Conservation (phyloP, 2,797 vertebrate genomes). For the Lepilemur ruficaudatus region DNA sequence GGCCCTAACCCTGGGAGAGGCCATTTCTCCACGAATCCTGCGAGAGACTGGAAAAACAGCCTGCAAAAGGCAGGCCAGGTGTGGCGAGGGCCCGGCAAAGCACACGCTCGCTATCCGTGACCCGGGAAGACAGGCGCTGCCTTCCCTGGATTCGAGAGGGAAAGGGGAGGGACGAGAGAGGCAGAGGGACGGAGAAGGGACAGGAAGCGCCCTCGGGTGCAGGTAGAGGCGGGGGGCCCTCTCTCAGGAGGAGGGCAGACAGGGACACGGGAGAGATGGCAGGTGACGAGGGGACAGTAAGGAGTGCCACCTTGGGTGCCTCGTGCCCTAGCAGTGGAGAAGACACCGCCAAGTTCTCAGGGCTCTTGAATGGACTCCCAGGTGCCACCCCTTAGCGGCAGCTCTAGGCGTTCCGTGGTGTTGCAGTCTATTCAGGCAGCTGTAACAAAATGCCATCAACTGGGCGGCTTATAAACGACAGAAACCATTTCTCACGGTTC, state of each 20-base stretch:
- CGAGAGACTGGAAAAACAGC: too few relatives aligned
- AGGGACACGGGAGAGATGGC: background rate
- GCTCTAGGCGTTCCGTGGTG: background rate
- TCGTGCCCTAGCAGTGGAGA: background rate
- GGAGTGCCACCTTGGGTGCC: accelerated
- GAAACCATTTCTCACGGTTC: background rate
- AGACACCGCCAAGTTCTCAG: background rate
- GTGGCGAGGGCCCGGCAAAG: accelerated
- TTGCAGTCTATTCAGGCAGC: background rate
- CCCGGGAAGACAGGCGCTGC: background rate
- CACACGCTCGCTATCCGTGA: background rate
- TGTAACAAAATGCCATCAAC: background rate
- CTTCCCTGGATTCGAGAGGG: background rate
- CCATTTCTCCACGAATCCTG: background rate
- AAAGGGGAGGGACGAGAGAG: background rate
- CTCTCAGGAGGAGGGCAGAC: background rate
- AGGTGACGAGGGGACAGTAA: background rate
- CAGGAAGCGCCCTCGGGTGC: background rate
- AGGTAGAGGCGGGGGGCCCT: background rate
- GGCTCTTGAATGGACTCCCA: background rate
- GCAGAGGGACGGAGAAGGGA: background rate
- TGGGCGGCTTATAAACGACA: background rate
- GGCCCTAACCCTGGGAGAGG: background rate
- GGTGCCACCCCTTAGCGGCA: background rate
- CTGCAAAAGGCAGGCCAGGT: background rate